Base-by-base conservation (phyloP, 2,113 vertebrate species). In the Arizona elegans region DNA sequence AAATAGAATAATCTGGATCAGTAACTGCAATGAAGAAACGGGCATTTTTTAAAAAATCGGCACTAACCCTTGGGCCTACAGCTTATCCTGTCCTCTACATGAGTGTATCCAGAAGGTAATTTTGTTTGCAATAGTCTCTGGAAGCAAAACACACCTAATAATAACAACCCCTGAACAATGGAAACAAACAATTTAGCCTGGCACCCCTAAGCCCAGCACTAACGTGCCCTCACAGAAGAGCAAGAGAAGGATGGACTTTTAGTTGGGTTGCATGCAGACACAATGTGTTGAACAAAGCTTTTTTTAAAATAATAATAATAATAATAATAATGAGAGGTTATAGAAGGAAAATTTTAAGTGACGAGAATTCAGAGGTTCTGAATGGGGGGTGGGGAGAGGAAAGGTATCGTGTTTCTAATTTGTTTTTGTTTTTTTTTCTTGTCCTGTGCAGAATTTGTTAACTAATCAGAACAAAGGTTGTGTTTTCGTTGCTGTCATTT, bases 381-480 rank as follows among this genome's bases (percentile, higher is more conserved):
- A 95, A 94, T 93, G 11, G 92, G 5, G 19, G 53, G 43, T 47
- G 43, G 56, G 56, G 92, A 65, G 81, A 92, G 29, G n/a, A 86
- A 92, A 38, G 33, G 15, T 21, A 21, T 38, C 50, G 7, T 92
- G 50, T 55, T 59, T 89, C 70, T 55, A 56, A 62, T 43, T 92
- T 59, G 15, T 88, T 38, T 8, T 59, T 59, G 2, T 1, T 13
- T 55, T 86, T 92, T 53, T 6, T 1, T 50, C 43, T 94, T 95
- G 94, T 95, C 96, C 95, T 96, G 95, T 96, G 97, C 93, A 92
- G 95, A 94, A 95, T 96, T 97, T 97, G 95, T 96, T 94, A 96
- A 98, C 98, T 96, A 98, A 97, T 98, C 98, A 98, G 98, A 98
- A 98, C 97, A 98, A 98, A 98, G 97, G 97, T 97, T 90, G 70